Evolutionary conservation across 2,113 vertebrate species (phyloP).

Genomic region (Coracopsis vasa): DNA sequence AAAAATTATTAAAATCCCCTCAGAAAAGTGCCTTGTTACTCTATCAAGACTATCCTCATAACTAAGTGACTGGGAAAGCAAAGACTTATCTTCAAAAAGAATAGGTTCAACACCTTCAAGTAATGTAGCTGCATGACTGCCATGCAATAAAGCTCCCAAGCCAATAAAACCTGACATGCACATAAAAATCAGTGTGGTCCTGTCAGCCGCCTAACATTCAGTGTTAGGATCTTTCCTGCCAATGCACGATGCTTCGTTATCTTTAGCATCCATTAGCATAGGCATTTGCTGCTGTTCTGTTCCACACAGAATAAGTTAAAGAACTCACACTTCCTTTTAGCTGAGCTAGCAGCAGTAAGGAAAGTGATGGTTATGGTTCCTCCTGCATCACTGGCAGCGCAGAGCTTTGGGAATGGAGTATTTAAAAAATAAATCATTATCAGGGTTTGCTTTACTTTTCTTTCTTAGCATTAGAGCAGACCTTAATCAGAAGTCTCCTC

Average conservation of each 20-base stretch:
- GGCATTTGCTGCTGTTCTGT: not conserved
- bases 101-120: not conserved
- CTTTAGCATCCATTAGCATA: not conserved
- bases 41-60: not conserved
- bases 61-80: not conserved
- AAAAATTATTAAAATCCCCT: not conserved
- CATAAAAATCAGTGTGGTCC: not conserved
- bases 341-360: not conserved
- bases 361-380: not conserved
- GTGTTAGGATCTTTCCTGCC: not conserved
- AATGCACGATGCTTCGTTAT: not conserved
- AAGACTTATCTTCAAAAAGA: not conserved
- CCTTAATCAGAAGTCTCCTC: not conserved
- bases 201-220: not conserved
- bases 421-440: not conserved
- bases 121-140: not conserved
- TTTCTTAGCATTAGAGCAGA: not conserved
- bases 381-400: not conserved
- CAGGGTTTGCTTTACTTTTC: not conserved
- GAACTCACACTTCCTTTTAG: not conserved
- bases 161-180: not conserved
- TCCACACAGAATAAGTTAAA: not conserved
- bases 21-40: not conserved
- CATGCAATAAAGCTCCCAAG: not conserved
- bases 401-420: not conserved